Evolutionary conservation across 2,888 invertebrate genomes (phyloP).

Genomic region (Eupithecia pulchellata): DNA sequence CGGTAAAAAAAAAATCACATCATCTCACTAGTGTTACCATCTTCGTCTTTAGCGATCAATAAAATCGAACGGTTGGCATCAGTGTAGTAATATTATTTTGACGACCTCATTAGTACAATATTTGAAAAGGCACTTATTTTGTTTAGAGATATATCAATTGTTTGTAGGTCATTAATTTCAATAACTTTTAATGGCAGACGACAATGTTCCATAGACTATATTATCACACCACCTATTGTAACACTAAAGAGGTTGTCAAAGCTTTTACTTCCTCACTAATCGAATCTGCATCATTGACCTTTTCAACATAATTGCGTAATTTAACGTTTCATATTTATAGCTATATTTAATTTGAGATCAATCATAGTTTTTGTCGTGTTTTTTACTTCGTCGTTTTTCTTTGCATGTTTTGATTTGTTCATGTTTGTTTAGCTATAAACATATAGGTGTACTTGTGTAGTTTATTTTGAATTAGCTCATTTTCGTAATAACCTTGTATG

Average conservation of each 20-base stretch:
- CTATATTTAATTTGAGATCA: conserved; percentile 35
- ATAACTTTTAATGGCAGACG: too few relatives aligned
- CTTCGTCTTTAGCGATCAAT: neutral
- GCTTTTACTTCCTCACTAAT: conserved; percentile 20
- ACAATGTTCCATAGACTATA: neutral
- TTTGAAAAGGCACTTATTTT: too few relatives aligned
- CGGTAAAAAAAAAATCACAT: neutral
- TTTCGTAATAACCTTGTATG: conserved; percentile 3
- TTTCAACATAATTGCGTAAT: conserved; percentile 26
- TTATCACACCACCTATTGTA: neutral
- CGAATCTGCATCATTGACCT: conserved; percentile 20
- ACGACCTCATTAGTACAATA: too few relatives aligned
- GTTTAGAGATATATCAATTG: too few relatives aligned
- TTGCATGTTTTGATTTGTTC: conserved; percentile 40
- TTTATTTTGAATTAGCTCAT: conserved; percentile 18
- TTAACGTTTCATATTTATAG: conserved; percentile 17
- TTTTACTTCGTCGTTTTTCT: conserved; percentile 36
- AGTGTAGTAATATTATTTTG: too few relatives aligned
- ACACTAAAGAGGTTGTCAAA: conserved; percentile 7
- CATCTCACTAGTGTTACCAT: neutral
- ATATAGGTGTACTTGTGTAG: conserved; percentile 12
- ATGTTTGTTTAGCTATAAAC: conserved; percentile 41
- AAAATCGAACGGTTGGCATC: too few relatives aligned
- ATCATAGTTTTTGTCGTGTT: conserved; percentile 38
- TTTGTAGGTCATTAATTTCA: neutral